Percentiles rank a stretch among this genome's conserved stretches.
Evolutionary conservation across 1,140 invertebrate species (phyloP).

Genomic region (Ectropis grisescens): DNA sequence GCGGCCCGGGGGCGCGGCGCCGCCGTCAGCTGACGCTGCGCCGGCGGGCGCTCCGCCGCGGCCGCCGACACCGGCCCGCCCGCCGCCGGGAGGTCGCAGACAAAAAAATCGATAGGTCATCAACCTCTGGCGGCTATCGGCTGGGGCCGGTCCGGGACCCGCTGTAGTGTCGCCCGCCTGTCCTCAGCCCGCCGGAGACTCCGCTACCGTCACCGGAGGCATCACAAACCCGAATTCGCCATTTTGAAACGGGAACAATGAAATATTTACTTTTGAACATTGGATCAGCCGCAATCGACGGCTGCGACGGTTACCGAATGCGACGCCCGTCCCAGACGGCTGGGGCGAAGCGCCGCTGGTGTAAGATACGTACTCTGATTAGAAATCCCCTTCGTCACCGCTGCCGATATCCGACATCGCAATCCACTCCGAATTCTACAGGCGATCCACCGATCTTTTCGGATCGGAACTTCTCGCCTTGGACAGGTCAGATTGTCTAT

Average conservation of each 20-base stretch:
- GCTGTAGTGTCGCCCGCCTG: conserved; percentile 33
- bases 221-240: conserved; percentile 59
- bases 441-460: conserved; percentile 62
- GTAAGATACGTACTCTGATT: conserved; percentile 77
- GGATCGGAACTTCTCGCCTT: conserved; percentile 31
- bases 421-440: conserved; percentile 71
- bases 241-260: conserved; percentile 71
- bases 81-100: conserved; percentile 67
- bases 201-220: conserved; percentile 33
- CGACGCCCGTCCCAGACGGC: conserved; percentile 28
- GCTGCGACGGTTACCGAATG: conserved; percentile 27
- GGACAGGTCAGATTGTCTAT: conserved; percentile 61
- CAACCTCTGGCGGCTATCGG: conserved; percentile 45
- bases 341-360: conserved; percentile 30
- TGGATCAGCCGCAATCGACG: conserved; percentile 30
- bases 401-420: conserved; percentile 81
- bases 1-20: conserved; percentile 6
- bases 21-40: conserved; percentile 15
- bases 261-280: conserved; percentile 66
- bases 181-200: conserved; percentile 31
- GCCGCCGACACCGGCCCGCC: conserved; percentile 42
- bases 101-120: conserved; percentile 68
- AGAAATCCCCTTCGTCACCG: conserved; percentile 79
- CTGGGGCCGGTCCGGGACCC: conserved; percentile 44
- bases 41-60: conserved; percentile 11